A percentile compares a stretch with the other conserved stretches of the same genome.
phyloP scores from a whole-genome alignment of 2,797 vertebrate genomes.

The Tauraco hartlaubi region DNA sequence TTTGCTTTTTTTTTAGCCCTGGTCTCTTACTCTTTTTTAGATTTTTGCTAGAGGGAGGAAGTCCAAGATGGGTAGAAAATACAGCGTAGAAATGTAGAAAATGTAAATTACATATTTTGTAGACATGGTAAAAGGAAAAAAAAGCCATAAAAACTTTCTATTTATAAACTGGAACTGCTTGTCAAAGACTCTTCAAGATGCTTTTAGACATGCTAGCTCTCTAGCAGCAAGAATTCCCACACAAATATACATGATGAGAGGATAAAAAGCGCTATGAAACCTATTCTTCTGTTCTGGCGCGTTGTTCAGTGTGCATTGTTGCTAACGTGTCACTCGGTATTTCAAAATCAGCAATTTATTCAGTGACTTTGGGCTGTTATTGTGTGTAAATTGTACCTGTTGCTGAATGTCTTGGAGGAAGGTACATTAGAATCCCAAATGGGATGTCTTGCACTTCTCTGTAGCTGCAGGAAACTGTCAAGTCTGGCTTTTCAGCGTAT shows the following conservation, averaged over 20 bases:
- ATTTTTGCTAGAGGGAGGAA: neutral
- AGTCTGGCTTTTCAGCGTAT: neutral
- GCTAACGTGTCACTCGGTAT: neutral
- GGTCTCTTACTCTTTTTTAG: neutral
- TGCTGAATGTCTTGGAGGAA: neutral
- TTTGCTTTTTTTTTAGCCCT: neutral
- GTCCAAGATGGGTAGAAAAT: neutral
- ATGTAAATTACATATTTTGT: neutral
- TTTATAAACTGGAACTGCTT: neutral
- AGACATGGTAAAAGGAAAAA: neutral
- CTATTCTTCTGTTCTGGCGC: neutral
- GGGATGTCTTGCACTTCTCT: neutral
- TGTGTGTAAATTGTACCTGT: neutral
- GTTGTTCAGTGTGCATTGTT: neutral
- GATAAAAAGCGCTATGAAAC: neutral
- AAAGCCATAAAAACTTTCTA: neutral
- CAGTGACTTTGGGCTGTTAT: neutral
- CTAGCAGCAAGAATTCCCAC: neutral
- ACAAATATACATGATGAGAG: neutral
- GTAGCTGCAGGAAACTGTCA: neutral
- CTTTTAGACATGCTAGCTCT: neutral
- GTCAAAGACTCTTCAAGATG: neutral
- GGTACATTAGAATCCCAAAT: too few species aligned
- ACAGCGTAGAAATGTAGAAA: neutral
- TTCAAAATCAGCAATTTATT: neutral